Evolutionary conservation across 92 coral and sea anemone genomes (phyloP).

Genomic region (Actinostola sp.): DNA sequence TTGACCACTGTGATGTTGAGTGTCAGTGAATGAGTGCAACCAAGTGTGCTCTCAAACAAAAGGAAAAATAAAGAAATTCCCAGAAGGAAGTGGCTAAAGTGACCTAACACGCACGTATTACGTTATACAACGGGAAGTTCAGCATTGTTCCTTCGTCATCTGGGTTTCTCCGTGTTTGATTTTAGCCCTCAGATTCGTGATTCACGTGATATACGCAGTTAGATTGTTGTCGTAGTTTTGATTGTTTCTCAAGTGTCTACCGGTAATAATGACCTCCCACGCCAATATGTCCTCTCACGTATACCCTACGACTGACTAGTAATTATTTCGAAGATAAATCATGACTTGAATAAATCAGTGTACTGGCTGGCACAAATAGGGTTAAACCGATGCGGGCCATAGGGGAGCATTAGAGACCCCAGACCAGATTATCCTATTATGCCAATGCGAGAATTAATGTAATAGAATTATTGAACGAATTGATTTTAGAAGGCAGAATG

Average conservation of each 20-base stretch:
- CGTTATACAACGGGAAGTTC: background rate
- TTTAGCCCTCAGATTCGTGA: background rate
- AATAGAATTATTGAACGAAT: no score
- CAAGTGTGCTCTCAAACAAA: background rate
- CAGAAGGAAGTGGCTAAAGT: background rate
- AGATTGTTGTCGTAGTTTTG: constrained; percentile 20
- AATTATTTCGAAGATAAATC: background rate
- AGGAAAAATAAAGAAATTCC: background rate
- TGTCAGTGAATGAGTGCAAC: background rate
- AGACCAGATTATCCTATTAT: no score
- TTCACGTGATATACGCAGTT: constrained; percentile 20
- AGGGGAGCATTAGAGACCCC: no score
- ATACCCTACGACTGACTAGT: background rate
- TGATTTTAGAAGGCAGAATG: no score
- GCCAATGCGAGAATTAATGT: no score
- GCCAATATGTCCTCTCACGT: constrained; percentile 12
- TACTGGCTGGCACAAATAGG: no score
- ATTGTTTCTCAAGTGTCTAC: constrained; percentile 27
- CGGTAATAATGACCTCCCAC: constrained; percentile 24
- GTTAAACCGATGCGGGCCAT: no score
- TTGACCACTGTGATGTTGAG: constrained; percentile 8
- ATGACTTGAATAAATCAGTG: no score
- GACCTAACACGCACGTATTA: background rate
- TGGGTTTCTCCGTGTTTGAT: background rate
- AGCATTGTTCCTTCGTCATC: background rate